Evolutionary conservation across 92 coral and sea anemone genomes (phyloP).

Genomic region (Diadumene lineata): DNA sequence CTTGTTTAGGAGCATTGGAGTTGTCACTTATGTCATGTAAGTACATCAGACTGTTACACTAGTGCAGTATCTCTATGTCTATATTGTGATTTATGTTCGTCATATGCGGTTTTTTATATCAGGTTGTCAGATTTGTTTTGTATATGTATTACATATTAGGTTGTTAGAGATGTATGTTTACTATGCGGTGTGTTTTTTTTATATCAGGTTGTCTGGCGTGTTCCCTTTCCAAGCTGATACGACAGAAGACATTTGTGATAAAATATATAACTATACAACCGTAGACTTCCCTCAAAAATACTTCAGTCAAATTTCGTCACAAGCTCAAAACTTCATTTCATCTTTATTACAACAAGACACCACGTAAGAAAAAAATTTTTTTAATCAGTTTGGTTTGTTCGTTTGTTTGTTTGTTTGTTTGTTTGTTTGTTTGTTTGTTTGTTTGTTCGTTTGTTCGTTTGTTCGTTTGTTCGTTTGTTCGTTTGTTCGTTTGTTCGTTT

Average conservation of each 20-base stretch:
- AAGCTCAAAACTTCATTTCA: constrained; percentile 82
- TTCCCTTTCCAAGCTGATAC: constrained; percentile 90
- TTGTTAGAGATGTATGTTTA: no score
- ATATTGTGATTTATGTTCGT: no score
- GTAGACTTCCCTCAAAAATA: constrained; percentile 68
- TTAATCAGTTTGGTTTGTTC: not conserved
- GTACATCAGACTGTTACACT: constrained; percentile 21
- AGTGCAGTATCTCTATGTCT: no score
- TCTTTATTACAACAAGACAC: constrained; percentile 75
- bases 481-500: not conserved
- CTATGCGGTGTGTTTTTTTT: not conserved
- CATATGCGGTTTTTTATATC: no score
- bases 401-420: not conserved
- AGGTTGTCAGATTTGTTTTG: no score
- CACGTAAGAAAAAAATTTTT: constrained; percentile 57
- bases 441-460: not conserved
- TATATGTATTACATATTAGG: no score
- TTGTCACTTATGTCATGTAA: constrained; percentile 95
- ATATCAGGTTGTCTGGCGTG: constrained; percentile 78
- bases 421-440: not conserved
- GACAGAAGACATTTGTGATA: constrained; percentile 72
- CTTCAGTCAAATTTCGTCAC: constrained; percentile 72
- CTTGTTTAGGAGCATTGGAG: constrained; percentile 86
- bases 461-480: not conserved
- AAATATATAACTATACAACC: constrained; percentile 48